A percentile compares a stretch with the other conserved stretches of the same genome.
phyloP scores from a whole-genome alignment of 2,888 invertebrate species.

The Lasioglossum malachurum region DNA sequence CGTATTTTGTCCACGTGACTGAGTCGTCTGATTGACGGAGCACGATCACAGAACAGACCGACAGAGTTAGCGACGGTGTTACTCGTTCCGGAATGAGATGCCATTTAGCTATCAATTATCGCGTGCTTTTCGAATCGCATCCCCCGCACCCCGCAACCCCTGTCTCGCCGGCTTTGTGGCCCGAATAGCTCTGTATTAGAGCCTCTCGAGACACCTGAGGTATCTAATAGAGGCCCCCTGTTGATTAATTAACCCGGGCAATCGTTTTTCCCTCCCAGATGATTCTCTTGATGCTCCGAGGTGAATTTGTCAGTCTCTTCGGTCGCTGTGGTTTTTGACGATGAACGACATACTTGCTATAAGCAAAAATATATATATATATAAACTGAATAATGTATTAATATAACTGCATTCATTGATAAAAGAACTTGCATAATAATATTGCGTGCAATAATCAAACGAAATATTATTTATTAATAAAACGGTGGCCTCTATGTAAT shows the following conservation, averaged over 20 bases:
- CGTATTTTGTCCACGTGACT: slow-evolving; percentile 64
- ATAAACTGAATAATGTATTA: no score
- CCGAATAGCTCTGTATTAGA: neutral
- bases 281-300: neutral
- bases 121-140: slow-evolving; percentile 42
- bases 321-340: neutral
- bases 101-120: slow-evolving; percentile 58
- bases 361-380: no score
- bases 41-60: slow-evolving; percentile 51
- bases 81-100: slow-evolving; percentile 50
- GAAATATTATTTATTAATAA: neutral
- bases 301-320: neutral
- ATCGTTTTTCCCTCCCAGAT: neutral
- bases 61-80: slow-evolving; percentile 13
- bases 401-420: no score
- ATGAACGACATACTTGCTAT: no score
- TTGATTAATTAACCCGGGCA: neutral
- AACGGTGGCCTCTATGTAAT: neutral
- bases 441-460: no score
- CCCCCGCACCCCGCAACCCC: neutral
- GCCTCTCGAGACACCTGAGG: neutral
- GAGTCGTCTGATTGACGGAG: slow-evolving; percentile 58
- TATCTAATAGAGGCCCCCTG: neutral
- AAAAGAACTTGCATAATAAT: no score
- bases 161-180: neutral